These are phyloP conservation scores for Drosophila neocordata DNA, from an alignment of 1,140 invertebrate genomes.

Conservation along the genomic window DNA sequence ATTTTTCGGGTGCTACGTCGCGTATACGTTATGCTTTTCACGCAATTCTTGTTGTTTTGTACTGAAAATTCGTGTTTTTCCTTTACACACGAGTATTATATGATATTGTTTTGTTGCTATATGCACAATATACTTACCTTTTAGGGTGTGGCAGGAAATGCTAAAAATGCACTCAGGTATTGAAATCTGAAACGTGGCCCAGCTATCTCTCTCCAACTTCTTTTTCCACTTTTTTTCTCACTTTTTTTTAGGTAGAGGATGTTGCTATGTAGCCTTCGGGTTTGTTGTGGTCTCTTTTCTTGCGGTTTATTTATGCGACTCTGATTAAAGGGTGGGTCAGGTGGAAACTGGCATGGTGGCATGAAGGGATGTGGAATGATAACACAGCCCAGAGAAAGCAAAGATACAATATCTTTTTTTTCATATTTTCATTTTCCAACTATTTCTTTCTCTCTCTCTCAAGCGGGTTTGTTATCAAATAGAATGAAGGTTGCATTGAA, in stretches of 20 bases:
- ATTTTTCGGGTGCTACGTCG: slow-evolving; percentile 55
- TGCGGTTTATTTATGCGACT: slow-evolving; percentile 58
- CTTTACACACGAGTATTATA: slow-evolving; percentile 40
- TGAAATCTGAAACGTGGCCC: slow-evolving; percentile 54
- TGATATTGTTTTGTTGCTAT: slow-evolving; percentile 47
- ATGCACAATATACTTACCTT: slow-evolving; percentile 33
- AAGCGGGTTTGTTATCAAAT: slow-evolving; percentile 14
- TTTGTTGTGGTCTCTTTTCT: slow-evolving; percentile 27
- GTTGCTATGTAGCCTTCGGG: slow-evolving; percentile 18
- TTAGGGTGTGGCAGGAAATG: slow-evolving; percentile 61
- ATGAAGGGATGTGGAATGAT: slow-evolving; percentile 45
- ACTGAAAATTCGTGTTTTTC: slow-evolving; percentile 28
- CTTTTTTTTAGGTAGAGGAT: slow-evolving; percentile 12
- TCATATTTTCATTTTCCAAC: neutral
- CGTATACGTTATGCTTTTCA: slow-evolving; percentile 74
- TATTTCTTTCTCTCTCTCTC: neutral
- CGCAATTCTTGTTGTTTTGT: slow-evolving; percentile 55
- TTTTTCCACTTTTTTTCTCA: neutral
- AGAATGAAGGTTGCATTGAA: slow-evolving; percentile 41
- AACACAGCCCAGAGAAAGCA: slow-evolving; percentile 16
- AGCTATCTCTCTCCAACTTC: neutral
- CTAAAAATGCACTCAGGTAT: slow-evolving; percentile 75
- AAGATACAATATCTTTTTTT: slow-evolving; percentile 16
- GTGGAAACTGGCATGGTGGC: slow-evolving; percentile 25
- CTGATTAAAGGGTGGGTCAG: slow-evolving; percentile 20